These are phyloP conservation scores for Trichomycterus rosablanca DNA, from an alignment of 2,113 vertebrate genomes.

Conservation along the genomic window DNA sequence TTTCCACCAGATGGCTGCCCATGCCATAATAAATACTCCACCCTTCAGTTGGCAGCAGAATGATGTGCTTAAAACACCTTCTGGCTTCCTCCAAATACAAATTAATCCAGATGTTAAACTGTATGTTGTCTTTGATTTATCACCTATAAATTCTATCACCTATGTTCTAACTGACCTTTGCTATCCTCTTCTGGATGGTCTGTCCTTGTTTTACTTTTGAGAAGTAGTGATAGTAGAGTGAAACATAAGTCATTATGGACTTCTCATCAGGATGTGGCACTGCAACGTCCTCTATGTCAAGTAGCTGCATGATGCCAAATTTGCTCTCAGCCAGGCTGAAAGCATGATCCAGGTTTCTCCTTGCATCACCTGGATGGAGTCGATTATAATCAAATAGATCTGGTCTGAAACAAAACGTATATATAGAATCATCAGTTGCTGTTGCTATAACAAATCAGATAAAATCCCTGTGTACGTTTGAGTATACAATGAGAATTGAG, in stretches of 20 bases:
- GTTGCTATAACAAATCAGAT: too few species aligned
- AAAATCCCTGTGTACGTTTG: not conserved
- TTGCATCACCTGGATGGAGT: conserved; percentile 58
- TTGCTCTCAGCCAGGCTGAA: conserved; percentile 75
- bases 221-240: conserved; percentile 86
- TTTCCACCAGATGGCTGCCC: too few species aligned
- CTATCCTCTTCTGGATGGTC: conserved; percentile 77
- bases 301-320: conserved; percentile 78
- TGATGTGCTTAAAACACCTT: too few species aligned
- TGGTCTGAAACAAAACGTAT: conserved; percentile 62
- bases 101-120: too few species aligned
- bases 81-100: too few species aligned
- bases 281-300: conserved; percentile 82
- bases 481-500: not conserved
- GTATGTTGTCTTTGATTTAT: not conserved
- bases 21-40: too few species aligned
- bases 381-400: conserved; percentile 78
- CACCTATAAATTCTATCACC: not conserved
- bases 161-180: conserved; percentile 66
- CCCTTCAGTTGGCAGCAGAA: too few species aligned
- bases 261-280: conserved; percentile 77
- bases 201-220: conserved; percentile 78
- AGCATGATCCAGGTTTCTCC: conserved; percentile 72
- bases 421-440: not conserved
- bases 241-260: conserved; percentile 90